These are phyloP conservation scores for Crypturellus undulatus DNA, from an alignment of 2,113 vertebrate species.

Conservation along the genomic window DNA sequence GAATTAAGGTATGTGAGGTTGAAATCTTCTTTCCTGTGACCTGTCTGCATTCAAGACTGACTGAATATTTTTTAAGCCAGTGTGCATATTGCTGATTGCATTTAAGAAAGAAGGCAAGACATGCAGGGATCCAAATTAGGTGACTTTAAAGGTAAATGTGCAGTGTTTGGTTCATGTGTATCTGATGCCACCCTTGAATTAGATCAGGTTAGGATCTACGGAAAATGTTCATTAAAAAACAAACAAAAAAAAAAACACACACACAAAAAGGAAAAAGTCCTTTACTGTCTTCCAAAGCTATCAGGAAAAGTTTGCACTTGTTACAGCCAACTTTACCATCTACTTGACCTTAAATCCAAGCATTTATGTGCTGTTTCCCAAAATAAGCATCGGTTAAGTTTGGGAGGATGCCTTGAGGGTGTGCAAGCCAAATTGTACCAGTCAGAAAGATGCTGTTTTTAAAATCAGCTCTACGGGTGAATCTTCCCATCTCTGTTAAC, in stretches of 20 bases:
- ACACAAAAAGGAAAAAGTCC: neutral
- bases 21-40: neutral
- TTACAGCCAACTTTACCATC: conserved; percentile 52
- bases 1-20: neutral
- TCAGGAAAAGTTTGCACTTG: conserved; percentile 52
- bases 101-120: neutral
- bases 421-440: conserved; percentile 39
- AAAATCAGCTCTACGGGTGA: conserved; percentile 19
- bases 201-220: neutral
- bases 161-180: neutral
- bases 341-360: conserved; percentile 70
- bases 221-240: neutral
- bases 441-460: conserved; percentile 40
- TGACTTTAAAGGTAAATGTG: neutral
- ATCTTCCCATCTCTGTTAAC: conserved; percentile 52
- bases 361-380: conserved; percentile 66
- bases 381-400: conserved; percentile 68
- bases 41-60: neutral
- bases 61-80: neutral
- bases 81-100: neutral
- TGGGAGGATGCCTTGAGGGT: conserved; percentile 51
- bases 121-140: neutral
- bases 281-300: conserved; percentile 20
- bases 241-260: neutral
- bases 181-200: neutral